phyloP scores from a whole-genome alignment of 1,140 invertebrate genomes.

The Drosophila orosa region DNA sequence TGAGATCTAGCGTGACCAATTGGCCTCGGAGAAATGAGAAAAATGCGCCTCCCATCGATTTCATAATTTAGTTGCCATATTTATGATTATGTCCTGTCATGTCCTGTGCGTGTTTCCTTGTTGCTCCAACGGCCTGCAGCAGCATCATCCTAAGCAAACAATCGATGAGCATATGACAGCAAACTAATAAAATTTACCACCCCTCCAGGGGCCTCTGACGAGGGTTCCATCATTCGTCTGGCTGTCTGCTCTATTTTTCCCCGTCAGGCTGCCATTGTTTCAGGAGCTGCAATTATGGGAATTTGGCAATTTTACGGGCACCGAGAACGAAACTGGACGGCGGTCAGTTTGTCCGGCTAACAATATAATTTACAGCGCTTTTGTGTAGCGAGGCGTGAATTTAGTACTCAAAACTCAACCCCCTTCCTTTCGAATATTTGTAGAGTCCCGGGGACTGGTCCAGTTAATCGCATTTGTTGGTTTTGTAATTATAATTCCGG shows the following conservation, averaged over 20 bases:
- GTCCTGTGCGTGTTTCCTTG: conserved; percentile 44
- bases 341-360: conserved; percentile 58
- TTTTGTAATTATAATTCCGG: conserved; percentile 68
- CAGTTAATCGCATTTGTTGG: conserved; percentile 76
- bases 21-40: not conserved
- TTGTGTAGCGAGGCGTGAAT: conserved; percentile 84
- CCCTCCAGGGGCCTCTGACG: conserved; percentile 22
- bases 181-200: conserved; percentile 62
- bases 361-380: conserved; percentile 82
- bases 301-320: conserved; percentile 51
- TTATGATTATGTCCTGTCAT: conserved; percentile 78
- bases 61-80: conserved; percentile 79
- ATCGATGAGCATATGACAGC: conserved; percentile 59
- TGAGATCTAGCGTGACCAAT: conserved; percentile 20
- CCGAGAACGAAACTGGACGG: conserved; percentile 28
- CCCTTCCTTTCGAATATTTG: not conserved
- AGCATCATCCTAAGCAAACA: conserved; percentile 69
- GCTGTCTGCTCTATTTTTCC: conserved; percentile 14
- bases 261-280: conserved; percentile 45
- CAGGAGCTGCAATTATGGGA: conserved; percentile 68
- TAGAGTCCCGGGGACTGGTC: conserved; percentile 23
- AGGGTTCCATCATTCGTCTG: conserved; percentile 24
- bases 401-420: conserved; percentile 49
- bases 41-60: conserved; percentile 23
- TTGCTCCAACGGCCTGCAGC: conserved; percentile 4